Base-by-base conservation (phyloP, 1,140 invertebrate species). In the Phymorhynchus buccinoides region DNA sequence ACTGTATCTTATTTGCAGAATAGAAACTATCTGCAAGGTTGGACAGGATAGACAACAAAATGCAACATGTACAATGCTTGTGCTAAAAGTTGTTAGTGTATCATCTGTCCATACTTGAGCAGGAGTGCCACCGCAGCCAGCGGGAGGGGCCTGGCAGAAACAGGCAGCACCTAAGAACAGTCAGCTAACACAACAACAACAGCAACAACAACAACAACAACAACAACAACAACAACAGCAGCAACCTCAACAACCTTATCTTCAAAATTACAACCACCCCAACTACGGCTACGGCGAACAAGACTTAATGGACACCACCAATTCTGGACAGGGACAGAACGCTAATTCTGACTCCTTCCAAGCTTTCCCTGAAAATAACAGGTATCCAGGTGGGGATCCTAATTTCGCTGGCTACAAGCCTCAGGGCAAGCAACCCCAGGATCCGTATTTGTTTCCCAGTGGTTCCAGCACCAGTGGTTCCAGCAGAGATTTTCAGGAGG, bases 81-180 rank as follows among this genome's bases (percentile, higher is more conserved):
- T n/a, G n/a, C n/a, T n/a, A n/a, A n/a, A n/a, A n/a, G n/a, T n/a
- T n/a, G n/a, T n/a, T n/a, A n/a, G n/a, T n/a, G n/a, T n/a, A n/a
- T n/a, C n/a, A n/a, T 27, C 12, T 62, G 27, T 79, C n/a, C 37
- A 52, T 52, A 27, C 42, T 48, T n/a, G 52, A 79, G 77, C 77
- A 79, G 77, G 77, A 32, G 77, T 30, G 22, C 27, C 77, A 4
- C 77, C 42, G 77, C 77, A 48, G n/a, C n/a, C 77, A 79, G 37
- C 71, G 7, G 71, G 12, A 35, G 32, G 30, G 37, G 66, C 32
- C 12, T 27, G 37, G 0, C 56, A 62, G 56, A 62, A 4, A 27
- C 56, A n/a, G n/a, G n/a, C 77, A 9, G 27, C 27, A 2, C 42
- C 22, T 14, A 12, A 62, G 56, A 27, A 62, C 12, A 62, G 14